Conservation (phyloP, 1,140 invertebrate genomes). For the Chrysoperla carnea region DNA sequence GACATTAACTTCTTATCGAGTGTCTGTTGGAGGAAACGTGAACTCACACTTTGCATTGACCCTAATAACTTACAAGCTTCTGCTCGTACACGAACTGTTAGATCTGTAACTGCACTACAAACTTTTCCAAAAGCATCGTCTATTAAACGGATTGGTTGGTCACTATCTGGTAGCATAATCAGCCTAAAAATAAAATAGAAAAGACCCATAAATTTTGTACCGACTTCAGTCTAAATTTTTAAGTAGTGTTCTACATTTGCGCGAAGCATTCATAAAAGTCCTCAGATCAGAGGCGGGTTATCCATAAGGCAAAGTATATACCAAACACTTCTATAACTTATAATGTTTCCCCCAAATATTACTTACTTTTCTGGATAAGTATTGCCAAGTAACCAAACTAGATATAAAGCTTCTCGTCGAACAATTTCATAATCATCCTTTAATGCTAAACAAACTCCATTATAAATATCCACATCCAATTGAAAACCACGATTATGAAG, state of each 20-base stretch:
- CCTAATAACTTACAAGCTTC: slow-evolving; percentile 68
- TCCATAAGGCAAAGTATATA: no score
- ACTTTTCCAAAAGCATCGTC: slow-evolving; percentile 96
- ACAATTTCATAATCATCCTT: slow-evolving; percentile 93
- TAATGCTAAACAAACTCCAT: slow-evolving; percentile 62
- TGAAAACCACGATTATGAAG: slow-evolving; percentile 65
- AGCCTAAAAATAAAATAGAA: slow-evolving; percentile 27
- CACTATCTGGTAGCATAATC: slow-evolving; percentile 43
- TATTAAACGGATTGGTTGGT: slow-evolving; percentile 64
- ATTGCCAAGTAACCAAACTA: slow-evolving; percentile 71
- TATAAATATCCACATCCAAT: slow-evolving; percentile 61
- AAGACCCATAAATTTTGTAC: background rate
- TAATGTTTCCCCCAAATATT: background rate
- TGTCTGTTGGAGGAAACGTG: slow-evolving; percentile 85
- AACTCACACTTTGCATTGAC: slow-evolving; percentile 70
- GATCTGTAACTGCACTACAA: slow-evolving; percentile 83
- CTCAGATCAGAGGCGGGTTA: slow-evolving; percentile 1
- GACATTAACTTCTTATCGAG: slow-evolving; percentile 98
- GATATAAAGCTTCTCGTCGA: slow-evolving; percentile 62
- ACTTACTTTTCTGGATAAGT: slow-evolving; percentile 74
- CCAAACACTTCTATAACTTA: background rate
- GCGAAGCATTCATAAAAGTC: background rate
- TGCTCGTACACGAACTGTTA: slow-evolving; percentile 69
- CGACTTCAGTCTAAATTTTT: background rate
- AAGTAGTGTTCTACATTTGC: no score